Evolutionary conservation across 2,888 invertebrate species (phyloP).

Genomic region (Endotricha flammealis): DNA sequence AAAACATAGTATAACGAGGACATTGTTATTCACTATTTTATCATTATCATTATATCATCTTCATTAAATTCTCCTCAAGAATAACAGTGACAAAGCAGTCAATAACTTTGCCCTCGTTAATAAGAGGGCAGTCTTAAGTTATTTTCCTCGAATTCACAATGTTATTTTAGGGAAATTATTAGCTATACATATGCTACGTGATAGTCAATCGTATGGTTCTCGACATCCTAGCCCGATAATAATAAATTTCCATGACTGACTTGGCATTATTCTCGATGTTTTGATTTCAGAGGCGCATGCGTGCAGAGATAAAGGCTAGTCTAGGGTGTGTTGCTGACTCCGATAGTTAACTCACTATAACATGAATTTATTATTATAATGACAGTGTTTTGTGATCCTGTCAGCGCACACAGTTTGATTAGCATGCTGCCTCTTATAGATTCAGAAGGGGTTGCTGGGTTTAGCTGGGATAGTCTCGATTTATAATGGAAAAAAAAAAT

Average conservation of each 20-base stretch:
- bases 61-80: too few relatives aligned
- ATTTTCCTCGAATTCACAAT: too few relatives aligned
- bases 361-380: conserved; percentile 35
- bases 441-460: conserved; percentile 15
- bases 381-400: conserved; percentile 45
- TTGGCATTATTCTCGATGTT: conserved; percentile 74
- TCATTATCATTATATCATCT: too few relatives aligned
- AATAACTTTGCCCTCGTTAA: too few relatives aligned
- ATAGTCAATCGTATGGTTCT: conserved; percentile 21
- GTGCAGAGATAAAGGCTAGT: conserved; percentile 72
- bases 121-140: too few relatives aligned
- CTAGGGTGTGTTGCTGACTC: conserved; percentile 72
- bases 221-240: conserved; percentile 42
- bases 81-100: too few relatives aligned
- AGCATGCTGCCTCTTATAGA: conserved; percentile 73
- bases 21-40: too few relatives aligned
- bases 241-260: conserved; percentile 76
- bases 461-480: neutral
- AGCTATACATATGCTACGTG: conserved; percentile 1
- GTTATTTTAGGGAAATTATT: neutral
- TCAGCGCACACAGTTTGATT: conserved; percentile 73
- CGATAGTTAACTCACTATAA: conserved; percentile 28
- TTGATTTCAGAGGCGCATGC: conserved; percentile 79
- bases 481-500: neutral
- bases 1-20: too few relatives aligned